Percentiles rank a stretch among this genome's conserved stretches.
These are phyloP conservation scores for Pardosa pseudoannulata DNA, from an alignment of 2,888 invertebrate species.

Conservation along the genomic window DNA sequence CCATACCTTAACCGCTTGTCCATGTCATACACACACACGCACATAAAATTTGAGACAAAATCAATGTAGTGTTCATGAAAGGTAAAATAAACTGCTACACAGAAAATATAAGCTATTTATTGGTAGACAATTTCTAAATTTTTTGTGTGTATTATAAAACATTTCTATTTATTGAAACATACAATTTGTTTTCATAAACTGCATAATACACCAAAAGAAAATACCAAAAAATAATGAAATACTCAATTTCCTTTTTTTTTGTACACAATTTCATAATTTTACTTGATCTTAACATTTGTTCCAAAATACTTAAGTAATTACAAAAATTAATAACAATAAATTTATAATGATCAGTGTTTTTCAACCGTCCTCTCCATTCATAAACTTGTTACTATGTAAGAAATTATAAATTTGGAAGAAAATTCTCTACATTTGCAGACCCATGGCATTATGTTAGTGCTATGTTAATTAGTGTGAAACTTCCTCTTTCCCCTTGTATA, in stretches of 20 bases:
- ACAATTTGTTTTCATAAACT: slow-evolving; percentile 41
- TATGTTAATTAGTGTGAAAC: no score
- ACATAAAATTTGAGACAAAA: no score
- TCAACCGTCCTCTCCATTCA: neutral
- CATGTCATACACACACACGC: no score
- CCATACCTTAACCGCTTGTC: no score
- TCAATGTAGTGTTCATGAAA: no score
- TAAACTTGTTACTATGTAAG: no score
- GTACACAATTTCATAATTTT: slow-evolving; percentile 10
- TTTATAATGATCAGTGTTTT: neutral
- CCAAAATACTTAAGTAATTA: slow-evolving; percentile 48
- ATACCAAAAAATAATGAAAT: slow-evolving; percentile 18
- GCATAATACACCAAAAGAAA: slow-evolving; percentile 3
- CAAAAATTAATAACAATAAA: neutral
- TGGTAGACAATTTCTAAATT: slow-evolving; percentile 57
- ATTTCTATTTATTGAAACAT: slow-evolving; percentile 53
- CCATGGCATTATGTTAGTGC: no score
- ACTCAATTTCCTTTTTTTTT: neutral
- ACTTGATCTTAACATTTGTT: slow-evolving; percentile 40
- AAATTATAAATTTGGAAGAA: no score
- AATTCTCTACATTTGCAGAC: no score
- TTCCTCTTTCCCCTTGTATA: no score
- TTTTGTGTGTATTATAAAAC: slow-evolving; percentile 56
- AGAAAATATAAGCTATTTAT: slow-evolving; percentile 72
- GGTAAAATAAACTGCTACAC: slow-evolving; percentile 26